Evolutionary conservation across 2,113 vertebrate species (phyloP).

Genomic region (Pomatostomus ruficeps): DNA sequence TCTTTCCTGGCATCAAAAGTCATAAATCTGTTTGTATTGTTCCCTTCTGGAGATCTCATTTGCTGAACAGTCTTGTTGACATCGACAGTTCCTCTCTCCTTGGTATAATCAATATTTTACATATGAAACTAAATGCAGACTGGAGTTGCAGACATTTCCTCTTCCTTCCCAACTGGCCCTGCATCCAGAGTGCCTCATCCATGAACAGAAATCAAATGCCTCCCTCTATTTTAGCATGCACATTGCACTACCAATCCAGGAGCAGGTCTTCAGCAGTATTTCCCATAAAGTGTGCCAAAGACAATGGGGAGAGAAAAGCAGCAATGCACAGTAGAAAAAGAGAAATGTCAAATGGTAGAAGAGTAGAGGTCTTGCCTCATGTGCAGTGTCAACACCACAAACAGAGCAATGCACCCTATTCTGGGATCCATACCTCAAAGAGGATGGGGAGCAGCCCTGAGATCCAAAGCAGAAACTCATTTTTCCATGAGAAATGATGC

Average conservation of each 20-base stretch:
- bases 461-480: not conserved
- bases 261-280: not conserved
- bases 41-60: conserved; percentile 46
- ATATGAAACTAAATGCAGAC: conserved; percentile 52
- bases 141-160: not conserved
- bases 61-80: conserved; percentile 32
- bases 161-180: not conserved
- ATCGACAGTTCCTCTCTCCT: conserved; percentile 48
- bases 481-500: not conserved
- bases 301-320: not conserved
- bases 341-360: not conserved
- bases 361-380: not conserved
- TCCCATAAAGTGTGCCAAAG: not conserved
- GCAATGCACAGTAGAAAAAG: not conserved
- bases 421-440: not conserved
- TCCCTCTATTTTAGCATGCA: not conserved
- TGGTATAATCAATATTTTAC: conserved; percentile 68
- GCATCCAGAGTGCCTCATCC: not conserved
- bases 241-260: not conserved
- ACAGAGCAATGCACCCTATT: not conserved
- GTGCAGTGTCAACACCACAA: not conserved
- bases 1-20: conserved; percentile 48
- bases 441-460: not conserved
- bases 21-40: conserved; percentile 66
- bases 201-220: not conserved